These are phyloP conservation scores for Ageneiosus marmoratus DNA, from an alignment of 2,113 vertebrate species.

Conservation along the genomic window DNA sequence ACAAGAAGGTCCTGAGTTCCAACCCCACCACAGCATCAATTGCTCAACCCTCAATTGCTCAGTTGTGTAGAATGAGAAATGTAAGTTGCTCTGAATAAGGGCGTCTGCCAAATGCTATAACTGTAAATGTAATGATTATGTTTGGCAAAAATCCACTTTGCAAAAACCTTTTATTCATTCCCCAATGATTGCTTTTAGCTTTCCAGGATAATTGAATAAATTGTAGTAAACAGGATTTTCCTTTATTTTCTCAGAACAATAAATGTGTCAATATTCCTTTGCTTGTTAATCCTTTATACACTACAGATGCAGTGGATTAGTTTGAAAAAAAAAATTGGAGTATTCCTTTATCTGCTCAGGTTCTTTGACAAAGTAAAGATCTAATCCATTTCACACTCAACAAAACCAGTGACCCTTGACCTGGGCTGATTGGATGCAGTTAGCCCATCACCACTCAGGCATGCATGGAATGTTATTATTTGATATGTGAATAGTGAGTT, in stretches of 20 bases:
- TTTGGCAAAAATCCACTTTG: neutral
- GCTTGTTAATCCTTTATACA: neutral
- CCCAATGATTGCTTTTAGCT: neutral
- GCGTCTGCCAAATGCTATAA: too few species aligned
- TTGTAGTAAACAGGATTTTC: neutral
- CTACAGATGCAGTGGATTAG: neutral
- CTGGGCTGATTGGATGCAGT: conserved; percentile 49
- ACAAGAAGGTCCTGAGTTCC: too few species aligned
- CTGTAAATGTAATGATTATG: too few species aligned
- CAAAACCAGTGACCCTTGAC: conserved; percentile 49
- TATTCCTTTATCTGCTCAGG: conserved; percentile 13
- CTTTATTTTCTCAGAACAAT: neutral
- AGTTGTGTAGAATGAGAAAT: too few species aligned
- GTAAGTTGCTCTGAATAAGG: too few species aligned
- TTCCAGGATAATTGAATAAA: neutral
- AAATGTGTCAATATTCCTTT: neutral
- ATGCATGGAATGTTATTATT: conserved; percentile 69
- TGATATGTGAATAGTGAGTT: conserved; percentile 41
- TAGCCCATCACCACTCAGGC: conserved; percentile 54
- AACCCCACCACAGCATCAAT: too few species aligned
- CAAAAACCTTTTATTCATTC: neutral
- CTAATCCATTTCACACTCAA: conserved; percentile 28
- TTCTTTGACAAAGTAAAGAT: conserved; percentile 3
- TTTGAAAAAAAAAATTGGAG: neutral
- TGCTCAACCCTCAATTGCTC: too few species aligned